Evolutionary conservation across 2,113 vertebrate species (phyloP), one percentile per base, ranked within the genome.

Genomic region (Pavo muticus): DNA sequence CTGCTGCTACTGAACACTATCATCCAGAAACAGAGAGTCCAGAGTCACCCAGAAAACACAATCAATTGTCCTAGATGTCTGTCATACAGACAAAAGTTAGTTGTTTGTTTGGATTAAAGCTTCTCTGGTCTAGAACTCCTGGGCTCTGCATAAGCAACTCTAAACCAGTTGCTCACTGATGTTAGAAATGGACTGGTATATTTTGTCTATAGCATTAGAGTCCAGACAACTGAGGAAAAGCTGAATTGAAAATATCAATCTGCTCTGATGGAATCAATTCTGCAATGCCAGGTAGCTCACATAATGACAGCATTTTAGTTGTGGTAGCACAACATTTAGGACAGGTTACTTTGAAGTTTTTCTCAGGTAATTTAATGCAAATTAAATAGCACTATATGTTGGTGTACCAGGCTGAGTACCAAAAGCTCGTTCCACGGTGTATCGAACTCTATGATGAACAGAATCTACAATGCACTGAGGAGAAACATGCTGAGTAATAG

Each of bases 401-500:
- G 25, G 61, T 60, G 35, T 29, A 15, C 27, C 70, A 44, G 32
- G 32, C 21, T 1, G 11, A 75, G 39, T 47, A 47, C 18, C 0
- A 0, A 16, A 59, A 77, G 27, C 11, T 30, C 20, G 14, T 37
- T 30, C 37, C 54, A 50, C n/a, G 67, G 54, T 69, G 75, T 32
- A 11, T 4, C 11, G 27, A 75, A 57, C 17, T 74, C 35, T 4
- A 24, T 27, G 64, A 67, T 16, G 70, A 89, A 79, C 12, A 72
- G 80, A 65, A 87, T 8, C 29, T 30, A 48, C 35, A 60, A 16
- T 1, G 14, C 27, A 24, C 50, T 42, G 27, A 2, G 5, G 29
- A 77, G 32, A 45, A 0, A 1, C 7, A 24, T 19, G 5, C 45
- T 1, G 2, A 73, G 13, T 27, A 60, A 54, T 0, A 74, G n/a